Percentiles rank a stretch among this genome's conserved stretches.
These are phyloP conservation scores for Anoplolepis gracilipes DNA, from an alignment of 1,140 invertebrate species.

Conservation along the genomic window DNA sequence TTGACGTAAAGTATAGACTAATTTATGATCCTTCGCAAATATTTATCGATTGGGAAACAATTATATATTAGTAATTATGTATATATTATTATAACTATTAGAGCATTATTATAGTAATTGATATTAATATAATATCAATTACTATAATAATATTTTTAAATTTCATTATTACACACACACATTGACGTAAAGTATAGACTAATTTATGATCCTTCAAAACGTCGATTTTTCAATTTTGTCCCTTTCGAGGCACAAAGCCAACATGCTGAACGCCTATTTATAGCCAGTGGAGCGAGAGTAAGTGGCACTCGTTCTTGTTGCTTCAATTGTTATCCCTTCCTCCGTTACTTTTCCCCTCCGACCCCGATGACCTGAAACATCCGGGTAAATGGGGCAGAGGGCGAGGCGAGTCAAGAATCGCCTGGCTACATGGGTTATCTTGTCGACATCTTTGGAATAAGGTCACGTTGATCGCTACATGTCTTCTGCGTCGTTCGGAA, in stretches of 20 bases:
- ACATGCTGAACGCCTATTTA: conserved; percentile 45
- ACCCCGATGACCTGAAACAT: conserved; percentile 56
- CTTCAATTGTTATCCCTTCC: conserved; percentile 62
- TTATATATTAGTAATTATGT: neutral
- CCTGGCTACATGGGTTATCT: conserved; percentile 61
- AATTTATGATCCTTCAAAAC: neutral
- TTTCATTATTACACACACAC: neutral
- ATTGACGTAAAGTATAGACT: neutral
- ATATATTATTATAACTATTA: neutral
- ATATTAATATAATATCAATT: neutral
- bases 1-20: neutral
- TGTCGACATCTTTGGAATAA: conserved; percentile 63
- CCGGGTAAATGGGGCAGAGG: conserved; percentile 67
- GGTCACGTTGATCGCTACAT: conserved; percentile 63
- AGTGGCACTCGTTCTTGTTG: conserved; percentile 66
- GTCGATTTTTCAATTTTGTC: conserved; percentile 38
- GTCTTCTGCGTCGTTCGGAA: neutral
- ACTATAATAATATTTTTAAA: neutral
- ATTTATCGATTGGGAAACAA: neutral
- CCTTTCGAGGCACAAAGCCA: conserved; percentile 25
- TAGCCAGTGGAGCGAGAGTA: conserved; percentile 44
- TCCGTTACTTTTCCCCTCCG: neutral
- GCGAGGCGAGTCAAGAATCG: conserved; percentile 64
- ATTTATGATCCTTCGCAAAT: neutral
- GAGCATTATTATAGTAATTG: too few species aligned